Conservation (phyloP, 2,888 invertebrate genomes). For the Phanerotoma sp. region DNA sequence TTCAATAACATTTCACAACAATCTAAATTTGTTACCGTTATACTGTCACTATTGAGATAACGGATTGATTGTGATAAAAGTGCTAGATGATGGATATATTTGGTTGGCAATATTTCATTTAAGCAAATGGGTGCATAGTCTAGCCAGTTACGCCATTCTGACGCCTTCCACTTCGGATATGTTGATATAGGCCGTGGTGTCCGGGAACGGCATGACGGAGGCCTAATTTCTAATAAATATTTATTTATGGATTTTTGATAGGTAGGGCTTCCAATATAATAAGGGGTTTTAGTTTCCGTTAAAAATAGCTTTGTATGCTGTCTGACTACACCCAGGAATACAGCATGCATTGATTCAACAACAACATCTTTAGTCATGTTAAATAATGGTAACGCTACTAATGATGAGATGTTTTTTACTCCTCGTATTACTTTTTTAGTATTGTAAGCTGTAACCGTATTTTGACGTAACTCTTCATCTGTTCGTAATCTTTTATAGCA, state of each 20-base stretch:
- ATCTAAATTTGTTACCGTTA: slow-evolving; percentile 7
- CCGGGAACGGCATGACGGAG: no score
- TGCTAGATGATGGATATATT: slow-evolving; percentile 1
- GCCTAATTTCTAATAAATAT: neutral
- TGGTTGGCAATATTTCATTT: neutral
- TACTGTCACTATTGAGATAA: slow-evolving; percentile 4
- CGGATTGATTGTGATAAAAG: slow-evolving; percentile 10
- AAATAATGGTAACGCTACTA: no score
- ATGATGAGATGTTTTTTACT: no score
- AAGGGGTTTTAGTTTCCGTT: neutral
- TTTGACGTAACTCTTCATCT: neutral
- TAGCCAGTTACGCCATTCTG: no score
- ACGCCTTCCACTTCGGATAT: no score
- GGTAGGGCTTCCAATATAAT: neutral
- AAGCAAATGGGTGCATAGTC: slow-evolving; percentile 8
- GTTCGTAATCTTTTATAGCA: neutral
- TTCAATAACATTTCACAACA: neutral
- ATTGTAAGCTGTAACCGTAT: neutral
- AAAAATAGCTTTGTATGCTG: neutral
- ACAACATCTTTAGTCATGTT: slow-evolving; percentile 2
- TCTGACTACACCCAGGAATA: no score
- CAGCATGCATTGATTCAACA: slow-evolving; percentile 16
- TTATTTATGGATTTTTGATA: neutral
- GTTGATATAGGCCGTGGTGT: neutral
- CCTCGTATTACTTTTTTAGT: neutral